Base-by-base conservation (phyloP, 23 tunicate genomes). In the Halocynthia aurantium region DNA sequence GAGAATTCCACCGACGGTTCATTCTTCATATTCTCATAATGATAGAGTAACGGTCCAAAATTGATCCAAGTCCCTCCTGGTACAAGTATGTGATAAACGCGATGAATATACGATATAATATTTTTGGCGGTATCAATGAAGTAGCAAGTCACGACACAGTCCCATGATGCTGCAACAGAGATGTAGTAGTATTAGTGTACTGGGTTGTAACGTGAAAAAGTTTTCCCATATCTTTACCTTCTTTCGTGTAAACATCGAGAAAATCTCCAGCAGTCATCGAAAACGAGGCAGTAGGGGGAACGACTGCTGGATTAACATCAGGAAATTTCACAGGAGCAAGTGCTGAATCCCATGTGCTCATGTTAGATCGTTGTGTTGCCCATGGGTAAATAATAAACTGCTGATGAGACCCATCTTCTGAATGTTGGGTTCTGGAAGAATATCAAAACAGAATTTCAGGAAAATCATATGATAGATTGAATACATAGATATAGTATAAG, bases 41-140 rank as follows among this genome's bases (percentile, higher is more conserved):
- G 99, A 62, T 94, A 94, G 6, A 94, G 69, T 52, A 94, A 75
- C 5, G 99, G 99, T 12, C 99, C 99, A 11, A 88, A 66, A 61
- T 94, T 94, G 20, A 94, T 91, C 88, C 85, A 85, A 9, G 89
- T n/a, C 15, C 99, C 99, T 8, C 99, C 99, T 18, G 99, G 96
- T 62, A 73, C 81, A 44, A 94, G 73, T 7, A 94, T 89, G 8
- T 78, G 40, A 62, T 18, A 94, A 50, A 94, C 84, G 19, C 85
- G 71, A 54, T 94, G 87, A 51, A 94, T 52, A 69, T 89, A 94
- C 13, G 67, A 58, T 21, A 94, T 89, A 40, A 94, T 77, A 56
- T 94, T 94, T 66, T 88, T 82, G 5, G 99, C 99, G 17, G 99
- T 94, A 62, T 94, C 99, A 57, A 94, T 82, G 72, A 94, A 94